A percentile compares a stretch with the other conserved stretches of the same genome.
These are phyloP conservation scores for Neoaliturus tenellus DNA, from an alignment of 2,888 invertebrate genomes.

Conservation along the genomic window DNA sequence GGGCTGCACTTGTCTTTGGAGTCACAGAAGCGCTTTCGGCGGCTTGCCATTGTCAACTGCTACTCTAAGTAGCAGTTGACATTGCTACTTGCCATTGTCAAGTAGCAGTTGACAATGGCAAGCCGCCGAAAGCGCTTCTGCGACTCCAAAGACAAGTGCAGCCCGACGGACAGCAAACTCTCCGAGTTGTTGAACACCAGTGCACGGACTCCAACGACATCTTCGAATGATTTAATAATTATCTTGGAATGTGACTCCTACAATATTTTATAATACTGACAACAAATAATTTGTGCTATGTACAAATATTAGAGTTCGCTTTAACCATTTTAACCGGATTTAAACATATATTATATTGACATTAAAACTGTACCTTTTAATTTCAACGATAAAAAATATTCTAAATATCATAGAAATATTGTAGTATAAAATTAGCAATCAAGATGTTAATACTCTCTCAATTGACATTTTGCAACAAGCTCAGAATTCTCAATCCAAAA, in stretches of 20 bases:
- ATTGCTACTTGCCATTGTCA: no score
- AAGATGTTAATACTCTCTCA: slow-evolving; percentile 4
- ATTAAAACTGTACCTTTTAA: not conserved
- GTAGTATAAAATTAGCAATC: slow-evolving; percentile 31
- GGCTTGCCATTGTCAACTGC: no score
- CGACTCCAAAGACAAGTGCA: no score
- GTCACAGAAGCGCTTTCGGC: no score
- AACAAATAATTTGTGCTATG: slow-evolving; percentile 1
- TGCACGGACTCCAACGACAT: no score
- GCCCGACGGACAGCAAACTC: no score
- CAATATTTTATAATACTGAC: not conserved
- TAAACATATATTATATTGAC: not conserved
- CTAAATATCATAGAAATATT: slow-evolving; percentile 33
- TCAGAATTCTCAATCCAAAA: slow-evolving; percentile 5
- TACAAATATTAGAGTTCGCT: not conserved
- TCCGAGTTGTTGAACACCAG: no score
- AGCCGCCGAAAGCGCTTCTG: no score
- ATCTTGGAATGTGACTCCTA: slow-evolving; percentile 15
- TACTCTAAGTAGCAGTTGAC: no score
- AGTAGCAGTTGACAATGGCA: no score
- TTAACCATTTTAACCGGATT: not conserved
- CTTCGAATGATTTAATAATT: no score
- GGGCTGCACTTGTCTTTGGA: no score
- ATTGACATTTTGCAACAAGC: slow-evolving; percentile 29
- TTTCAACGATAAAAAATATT: slow-evolving; percentile 37